Percentiles rank a stretch among this genome's conserved stretches.
Evolutionary conservation across 1,140 invertebrate genomes (phyloP).

Genomic region (Arctopsyche grandis): DNA sequence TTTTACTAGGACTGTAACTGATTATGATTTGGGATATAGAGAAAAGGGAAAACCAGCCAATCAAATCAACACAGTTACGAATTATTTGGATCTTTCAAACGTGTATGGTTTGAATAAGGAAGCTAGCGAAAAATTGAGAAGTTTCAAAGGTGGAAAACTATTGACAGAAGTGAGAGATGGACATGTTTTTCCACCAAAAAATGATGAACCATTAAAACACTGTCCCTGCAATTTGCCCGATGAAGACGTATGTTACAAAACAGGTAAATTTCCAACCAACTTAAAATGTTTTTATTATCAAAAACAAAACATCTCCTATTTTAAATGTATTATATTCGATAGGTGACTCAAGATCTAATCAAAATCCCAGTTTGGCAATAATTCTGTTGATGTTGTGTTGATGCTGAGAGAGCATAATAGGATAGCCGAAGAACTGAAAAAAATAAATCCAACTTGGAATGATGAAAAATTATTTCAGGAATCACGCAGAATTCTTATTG

Average conservation of each 20-base stretch:
- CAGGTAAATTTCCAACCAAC: slow-evolving; percentile 58
- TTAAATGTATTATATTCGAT: slow-evolving; percentile 43
- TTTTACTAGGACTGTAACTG: slow-evolving; percentile 60
- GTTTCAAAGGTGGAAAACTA: slow-evolving; percentile 62
- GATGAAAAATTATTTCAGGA: slow-evolving; percentile 83
- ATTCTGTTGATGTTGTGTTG: slow-evolving; percentile 69
- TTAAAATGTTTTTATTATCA: no score
- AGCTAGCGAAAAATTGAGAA: slow-evolving; percentile 61
- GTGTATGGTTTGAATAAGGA: slow-evolving; percentile 73
- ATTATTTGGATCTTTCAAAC: slow-evolving; percentile 76
- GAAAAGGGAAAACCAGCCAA: slow-evolving; percentile 47
- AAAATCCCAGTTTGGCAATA: slow-evolving; percentile 75
- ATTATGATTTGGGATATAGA: slow-evolving; percentile 64
- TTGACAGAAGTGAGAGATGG: slow-evolving; percentile 56
- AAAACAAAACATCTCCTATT: no score
- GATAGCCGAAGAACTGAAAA: slow-evolving; percentile 71
- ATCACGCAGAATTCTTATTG: slow-evolving; percentile 79
- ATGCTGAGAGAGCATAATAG: slow-evolving; percentile 76
- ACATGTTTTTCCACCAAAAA: slow-evolving; percentile 58
- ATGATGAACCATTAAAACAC: slow-evolving; percentile 58
- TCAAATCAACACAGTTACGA: slow-evolving; percentile 76
- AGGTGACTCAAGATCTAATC: slow-evolving; percentile 78
- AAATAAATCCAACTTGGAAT: slow-evolving; percentile 75
- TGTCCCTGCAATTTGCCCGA: slow-evolving; percentile 56
- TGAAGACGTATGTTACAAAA: slow-evolving; percentile 61